Evolutionary conservation across 2,113 vertebrate genomes (phyloP), one percentile per base, ranked within the genome.

Genomic region (Crocuta crocuta): DNA sequence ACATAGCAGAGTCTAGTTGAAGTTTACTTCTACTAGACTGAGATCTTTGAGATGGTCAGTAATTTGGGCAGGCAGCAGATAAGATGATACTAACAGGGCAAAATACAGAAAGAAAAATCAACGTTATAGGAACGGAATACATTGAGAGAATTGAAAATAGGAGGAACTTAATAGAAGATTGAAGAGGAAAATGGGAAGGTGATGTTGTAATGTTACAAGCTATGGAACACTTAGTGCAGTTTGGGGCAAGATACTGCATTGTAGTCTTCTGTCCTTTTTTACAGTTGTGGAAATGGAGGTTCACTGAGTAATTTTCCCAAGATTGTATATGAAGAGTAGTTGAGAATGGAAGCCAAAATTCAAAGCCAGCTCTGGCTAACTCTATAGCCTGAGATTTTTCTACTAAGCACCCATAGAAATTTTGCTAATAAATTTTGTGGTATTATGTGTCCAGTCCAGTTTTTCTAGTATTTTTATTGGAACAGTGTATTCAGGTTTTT

Each of bases 331-430:
- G 9, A 12, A 68, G 28, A 88, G 31, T 83, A 95, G 55, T 91
- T 85, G 91, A 82, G 55, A 90, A 95, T 80, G 65, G 58, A 95
- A 97, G 43, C 28, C 81, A 96, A 39, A 76, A 88, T 95, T 94
- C 50, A 94, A 73, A 97, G 82, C 55, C 53, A 82, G 13, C 45
- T 88, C 15, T 58, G 28, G 76, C 63, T 93, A 61, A 97, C 81
- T 71, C 23, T 76, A 16, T 90, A 91, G 23, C n/a, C 23, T 39
- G 15, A 95, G 63, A 61, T 73, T 21, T 95, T 80, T 81, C 21
- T 86, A 66, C 11, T 83, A 95, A 92, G 76, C n/a, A 21, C 65
- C 26, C 31, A 12, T 66, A 35, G 15, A 93, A 65, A 93, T 43
- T 82, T 68, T 89, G 5, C 31, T 92, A 96, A 91, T 96, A 73